Conservation (phyloP, 2,797 vertebrate genomes). For the Oreochromis mossambicus region DNA sequence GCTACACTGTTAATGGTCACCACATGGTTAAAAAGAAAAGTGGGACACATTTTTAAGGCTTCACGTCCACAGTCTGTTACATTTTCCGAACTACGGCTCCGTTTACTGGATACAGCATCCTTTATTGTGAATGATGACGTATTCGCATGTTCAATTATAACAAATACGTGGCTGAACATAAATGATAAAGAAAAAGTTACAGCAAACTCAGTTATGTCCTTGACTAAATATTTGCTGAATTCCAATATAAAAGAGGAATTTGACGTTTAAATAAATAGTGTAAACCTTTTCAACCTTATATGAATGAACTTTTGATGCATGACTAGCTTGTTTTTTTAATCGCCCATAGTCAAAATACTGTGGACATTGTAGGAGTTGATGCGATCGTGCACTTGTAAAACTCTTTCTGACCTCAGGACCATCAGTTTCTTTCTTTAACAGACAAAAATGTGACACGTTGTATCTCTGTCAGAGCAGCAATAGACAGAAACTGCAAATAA, state of each 20-base stretch:
- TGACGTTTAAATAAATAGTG: not conserved
- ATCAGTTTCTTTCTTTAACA: not conserved
- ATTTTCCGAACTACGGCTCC: not conserved
- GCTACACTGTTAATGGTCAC: conserved; percentile 9
- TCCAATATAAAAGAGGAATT: not conserved
- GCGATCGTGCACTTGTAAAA: not conserved
- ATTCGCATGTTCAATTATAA: not conserved
- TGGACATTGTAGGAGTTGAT: not conserved
- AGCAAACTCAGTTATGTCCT: not conserved
- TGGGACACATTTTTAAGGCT: not conserved
- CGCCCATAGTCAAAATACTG: not conserved
- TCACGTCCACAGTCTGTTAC: not conserved
- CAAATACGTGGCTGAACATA: not conserved
- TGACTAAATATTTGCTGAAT: not conserved
- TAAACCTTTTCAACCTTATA: not conserved
- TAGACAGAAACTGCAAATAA: not conserved
- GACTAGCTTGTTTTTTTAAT: not conserved
- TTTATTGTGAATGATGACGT: not conserved
- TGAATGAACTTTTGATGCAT: not conserved
- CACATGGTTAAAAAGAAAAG: not conserved
- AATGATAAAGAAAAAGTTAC: not conserved
- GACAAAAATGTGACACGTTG: not conserved
- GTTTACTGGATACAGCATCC: not conserved
- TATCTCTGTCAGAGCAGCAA: not conserved
- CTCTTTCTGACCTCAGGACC: not conserved